Base-by-base conservation (phyloP, 2,113 vertebrate species). In the Pluvianellus socialis region DNA sequence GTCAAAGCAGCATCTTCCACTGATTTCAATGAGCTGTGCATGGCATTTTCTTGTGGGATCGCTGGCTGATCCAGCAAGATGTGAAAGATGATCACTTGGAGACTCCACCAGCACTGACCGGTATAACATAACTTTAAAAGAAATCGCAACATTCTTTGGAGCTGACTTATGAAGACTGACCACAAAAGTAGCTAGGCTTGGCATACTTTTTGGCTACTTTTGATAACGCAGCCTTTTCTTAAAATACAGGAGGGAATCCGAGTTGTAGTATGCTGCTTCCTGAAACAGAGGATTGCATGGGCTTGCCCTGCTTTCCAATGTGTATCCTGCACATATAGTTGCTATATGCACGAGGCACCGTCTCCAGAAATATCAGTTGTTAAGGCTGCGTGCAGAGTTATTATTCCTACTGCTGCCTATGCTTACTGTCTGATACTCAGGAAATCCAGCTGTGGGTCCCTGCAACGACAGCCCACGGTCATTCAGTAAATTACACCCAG, bases 1-100 rank as follows among this genome's bases (percentile, higher is more conserved):
- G 89, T 95, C 97, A 82, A 92, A 97, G 89, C 87, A 92, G 97
- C 96, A 88, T 86, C 97, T 94, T 96, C 96, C 88, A 88, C 63
- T 88, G 88, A 94, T 96, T 97, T 94, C 96, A 94, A 62, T 92
- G 89, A 95, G 84, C 53, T 42, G 76, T 49, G 68, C 70, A 89
- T 84, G 88, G 90, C 91, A 96, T 84, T 95, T 73, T 95, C 91
- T 96, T 94, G 92, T 93, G 88, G 93, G 96, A 94, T 94, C 38
- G 26, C 93, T 96, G 93, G 90, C 59, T 76, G 93, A 97, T 88
- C 93, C 96, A 96, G 94, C 94, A 93, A 96, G 93, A 92, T 59
- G 96, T 76, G 91, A 79, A 72, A 94, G 77, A n/a, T 91, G 86
- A 94, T 89, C 88, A 75, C 83, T 38, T 75, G 94, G 74, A 96